Evolutionary conservation across 2,797 vertebrate genomes (phyloP).

Genomic region (Cuniculus paca): DNA sequence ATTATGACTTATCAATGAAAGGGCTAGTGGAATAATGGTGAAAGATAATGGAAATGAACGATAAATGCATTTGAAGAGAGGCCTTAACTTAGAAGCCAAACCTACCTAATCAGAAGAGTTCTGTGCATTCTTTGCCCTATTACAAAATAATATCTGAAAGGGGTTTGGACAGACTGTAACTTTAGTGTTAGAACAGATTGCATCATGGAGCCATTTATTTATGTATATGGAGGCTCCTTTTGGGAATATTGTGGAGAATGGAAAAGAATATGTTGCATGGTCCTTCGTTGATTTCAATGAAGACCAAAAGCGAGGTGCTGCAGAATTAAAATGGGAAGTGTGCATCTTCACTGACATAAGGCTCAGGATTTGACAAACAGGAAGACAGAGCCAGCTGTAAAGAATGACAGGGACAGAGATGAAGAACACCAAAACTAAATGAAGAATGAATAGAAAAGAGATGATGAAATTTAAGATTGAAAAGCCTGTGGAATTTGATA

Average conservation of each 20-base stretch:
- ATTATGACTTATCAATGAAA: constrained; percentile 37
- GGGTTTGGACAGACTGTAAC: neutral
- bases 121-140: neutral
- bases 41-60: neutral
- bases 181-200: constrained; percentile 31
- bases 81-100: neutral
- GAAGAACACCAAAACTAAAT: constrained; percentile 70
- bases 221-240: constrained; percentile 32
- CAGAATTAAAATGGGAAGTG: constrained; percentile 72
- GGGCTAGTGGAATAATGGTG: neutral
- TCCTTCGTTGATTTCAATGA: constrained; percentile 81
- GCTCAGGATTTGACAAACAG: constrained; percentile 80
- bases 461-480: constrained; percentile 57
- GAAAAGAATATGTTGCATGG: constrained; percentile 19
- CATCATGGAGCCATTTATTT: constrained; percentile 67
- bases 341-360: constrained; percentile 73
- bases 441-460: constrained; percentile 71
- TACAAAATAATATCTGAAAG: constrained; percentile 67
- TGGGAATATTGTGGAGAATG: constrained; percentile 29
- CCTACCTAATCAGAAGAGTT: constrained; percentile 69
- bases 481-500: constrained; percentile 73
- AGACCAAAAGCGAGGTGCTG: constrained; percentile 66
- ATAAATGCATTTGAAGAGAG: constrained; percentile 40
- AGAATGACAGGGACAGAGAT: constrained; percentile 74
- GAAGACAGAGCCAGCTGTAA: constrained; percentile 69